A percentile compares a stretch with the other conserved stretches of the same genome.
phyloP scores from a whole-genome alignment of 2,113 vertebrate genomes.

The Rhynchomys soricoides region DNA sequence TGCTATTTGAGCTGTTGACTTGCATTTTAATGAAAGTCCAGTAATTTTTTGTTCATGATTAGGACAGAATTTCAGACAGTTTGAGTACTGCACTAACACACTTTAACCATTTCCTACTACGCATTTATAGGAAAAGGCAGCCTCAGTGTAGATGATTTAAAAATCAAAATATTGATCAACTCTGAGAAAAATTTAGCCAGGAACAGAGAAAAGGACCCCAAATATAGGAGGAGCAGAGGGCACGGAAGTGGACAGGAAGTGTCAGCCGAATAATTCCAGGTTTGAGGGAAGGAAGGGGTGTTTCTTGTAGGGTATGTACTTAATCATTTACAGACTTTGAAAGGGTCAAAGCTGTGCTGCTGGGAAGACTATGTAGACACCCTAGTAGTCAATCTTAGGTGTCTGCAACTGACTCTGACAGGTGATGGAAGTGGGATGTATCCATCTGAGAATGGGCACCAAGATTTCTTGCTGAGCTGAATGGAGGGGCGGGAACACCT shows the following conservation, averaged over 20 bases:
- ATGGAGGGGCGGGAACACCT: background rate
- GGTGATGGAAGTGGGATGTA: background rate
- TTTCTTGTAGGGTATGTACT: rapidly evolving
- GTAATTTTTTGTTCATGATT: background rate
- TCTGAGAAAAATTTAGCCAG: background rate
- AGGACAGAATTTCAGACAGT: background rate
- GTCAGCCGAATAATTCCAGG: background rate
- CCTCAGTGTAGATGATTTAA: background rate
- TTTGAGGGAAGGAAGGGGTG: background rate
- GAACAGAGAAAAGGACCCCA: background rate
- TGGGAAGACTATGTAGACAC: background rate
- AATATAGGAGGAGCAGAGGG: background rate
- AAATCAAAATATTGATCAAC: background rate
- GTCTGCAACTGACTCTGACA: background rate
- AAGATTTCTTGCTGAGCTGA: background rate
- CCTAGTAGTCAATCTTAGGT: background rate
- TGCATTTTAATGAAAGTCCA: background rate
- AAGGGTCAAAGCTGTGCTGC: background rate
- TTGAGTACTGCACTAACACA: background rate
- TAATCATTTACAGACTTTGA: no score
- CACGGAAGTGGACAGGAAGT: no score
- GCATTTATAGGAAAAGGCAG: background rate
- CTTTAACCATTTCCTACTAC: no score
- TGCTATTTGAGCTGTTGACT: background rate
- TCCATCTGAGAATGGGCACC: background rate